Base-by-base conservation (phyloP, 2,797 vertebrate genomes). In the Etheostoma nigrum region DNA sequence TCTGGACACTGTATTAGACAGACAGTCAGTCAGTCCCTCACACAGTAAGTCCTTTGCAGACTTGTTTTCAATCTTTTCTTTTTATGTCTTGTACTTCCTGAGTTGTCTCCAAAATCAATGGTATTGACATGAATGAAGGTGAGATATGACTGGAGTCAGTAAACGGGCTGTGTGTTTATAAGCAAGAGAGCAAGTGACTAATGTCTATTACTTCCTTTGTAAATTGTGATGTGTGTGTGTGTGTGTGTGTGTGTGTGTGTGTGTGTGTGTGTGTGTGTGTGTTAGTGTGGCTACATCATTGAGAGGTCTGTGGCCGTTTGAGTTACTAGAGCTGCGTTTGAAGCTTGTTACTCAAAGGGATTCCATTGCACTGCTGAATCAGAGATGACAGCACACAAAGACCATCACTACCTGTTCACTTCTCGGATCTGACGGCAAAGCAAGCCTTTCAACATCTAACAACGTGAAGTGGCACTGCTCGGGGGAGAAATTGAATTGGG, bases 371-470 rank as follows among this genome's bases (percentile, higher is more conserved):
- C 72, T 63, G 60, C 72, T 65, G 81, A 79, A 88, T 86, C 74
- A 74, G 48, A 81, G 57, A 86, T 64, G 89, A 84, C 86, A 84
- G 58, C 83, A 77, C 68, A 84, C 74, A 87, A 82, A 89, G 79
- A 79, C 77, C 74, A 55, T 86, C 88, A 82, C 68, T 69, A 81
- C 70, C 74, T 77, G 87, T 72, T 88, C 33, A 27, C 73, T 79
- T 82, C 57, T 48, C 3, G 4, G 76, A 82, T 89, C 54, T 88
- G 89, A 92, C 79, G 63, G 40, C 71, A 81, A 86, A 73, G 67
- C 60, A 69, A 84, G 48, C 64, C 69, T 84, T 87, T 87, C 66
- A 85, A 51, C 12, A 6, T 74, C 67, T 67, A 58, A 76, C 75
- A 76, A 55, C 72, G 73, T 77, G 45, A 83, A 82, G 79, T 72